phyloP scores from a whole-genome alignment of 2,888 invertebrate genomes.

The Subacronicta megacephala region DNA sequence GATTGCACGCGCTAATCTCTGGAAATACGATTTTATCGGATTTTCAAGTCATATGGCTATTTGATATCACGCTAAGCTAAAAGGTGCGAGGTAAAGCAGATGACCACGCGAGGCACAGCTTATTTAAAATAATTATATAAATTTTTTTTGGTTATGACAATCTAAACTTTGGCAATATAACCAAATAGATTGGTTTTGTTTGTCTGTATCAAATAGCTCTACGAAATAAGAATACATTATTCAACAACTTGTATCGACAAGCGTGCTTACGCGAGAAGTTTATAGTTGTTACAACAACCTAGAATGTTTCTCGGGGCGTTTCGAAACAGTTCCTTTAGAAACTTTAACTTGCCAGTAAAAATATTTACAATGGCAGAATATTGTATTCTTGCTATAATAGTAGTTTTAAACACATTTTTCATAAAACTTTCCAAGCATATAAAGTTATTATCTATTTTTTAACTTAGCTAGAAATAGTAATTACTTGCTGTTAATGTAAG shows the following conservation, averaged over 20 bases:
- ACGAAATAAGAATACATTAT: neutral
- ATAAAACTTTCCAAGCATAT: conserved; percentile 10
- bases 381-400: conserved; percentile 24
- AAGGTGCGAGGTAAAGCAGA: no score
- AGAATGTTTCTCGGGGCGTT: conserved; percentile 36
- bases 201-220: neutral
- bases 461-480: no score
- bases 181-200: neutral
- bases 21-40: no score
- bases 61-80: no score
- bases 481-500: no score
- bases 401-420: conserved; percentile 18
- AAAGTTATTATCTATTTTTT: neutral
- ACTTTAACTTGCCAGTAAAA: conserved; percentile 29
- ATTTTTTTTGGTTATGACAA: no score
- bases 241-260: conserved; percentile 12
- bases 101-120: no score
- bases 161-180: no score
- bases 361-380: conserved; percentile 44
- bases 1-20: no score
- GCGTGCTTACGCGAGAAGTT: conserved; percentile 15
- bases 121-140: no score
- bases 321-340: conserved; percentile 23
- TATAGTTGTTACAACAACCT: conserved; percentile 24
- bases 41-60: no score